A percentile compares a stretch with the other conserved stretches of the same genome.
phyloP scores from a whole-genome alignment of 2,888 invertebrate species.

The Agrochola lota region DNA sequence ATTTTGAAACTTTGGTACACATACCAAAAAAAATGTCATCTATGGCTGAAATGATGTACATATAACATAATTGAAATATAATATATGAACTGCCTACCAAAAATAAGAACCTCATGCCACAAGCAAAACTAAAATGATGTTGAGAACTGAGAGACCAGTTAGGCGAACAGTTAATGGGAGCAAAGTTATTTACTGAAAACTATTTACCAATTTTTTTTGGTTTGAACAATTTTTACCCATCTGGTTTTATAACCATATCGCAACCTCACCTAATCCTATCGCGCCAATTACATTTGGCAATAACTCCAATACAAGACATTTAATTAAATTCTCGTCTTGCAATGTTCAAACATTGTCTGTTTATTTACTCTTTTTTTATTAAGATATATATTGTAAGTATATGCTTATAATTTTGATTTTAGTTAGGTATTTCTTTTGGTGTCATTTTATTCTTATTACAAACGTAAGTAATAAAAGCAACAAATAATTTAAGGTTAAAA shows the following conservation, averaged over 20 bases:
- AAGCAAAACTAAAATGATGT: slow-evolving; percentile 12
- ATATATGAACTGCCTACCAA: slow-evolving; percentile 22
- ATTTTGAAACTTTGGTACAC: slow-evolving; percentile 98
- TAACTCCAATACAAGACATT: slow-evolving; percentile 1
- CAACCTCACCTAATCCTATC: slow-evolving; percentile 2
- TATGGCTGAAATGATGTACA: slow-evolving; percentile 99
- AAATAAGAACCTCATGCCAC: slow-evolving; percentile 6
- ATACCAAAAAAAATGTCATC: slow-evolving; percentile 99
- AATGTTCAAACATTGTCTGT: slow-evolving; percentile 6
- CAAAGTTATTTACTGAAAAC: slow-evolving; percentile 1
- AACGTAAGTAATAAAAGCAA: slow-evolving; percentile 28
- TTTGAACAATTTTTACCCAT: background rate
- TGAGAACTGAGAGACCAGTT: background rate
- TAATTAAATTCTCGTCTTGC: background rate
- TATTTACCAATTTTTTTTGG: slow-evolving; percentile 10
- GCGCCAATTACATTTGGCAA: slow-evolving; percentile 8
- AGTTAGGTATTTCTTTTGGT: slow-evolving; percentile 31
- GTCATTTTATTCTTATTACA: slow-evolving; percentile 28
- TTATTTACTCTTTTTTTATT: slow-evolving; percentile 9
- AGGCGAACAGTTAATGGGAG: too few species aligned
- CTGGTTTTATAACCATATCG: background rate
- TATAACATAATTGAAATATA: slow-evolving; percentile 85
- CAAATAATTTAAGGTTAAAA: slow-evolving; percentile 23
- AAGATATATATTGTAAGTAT: too few species aligned
- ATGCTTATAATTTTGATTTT: slow-evolving; percentile 23